Base-by-base conservation (phyloP, 1,140 invertebrate genomes). In the Philotrypesis tridentata region DNA sequence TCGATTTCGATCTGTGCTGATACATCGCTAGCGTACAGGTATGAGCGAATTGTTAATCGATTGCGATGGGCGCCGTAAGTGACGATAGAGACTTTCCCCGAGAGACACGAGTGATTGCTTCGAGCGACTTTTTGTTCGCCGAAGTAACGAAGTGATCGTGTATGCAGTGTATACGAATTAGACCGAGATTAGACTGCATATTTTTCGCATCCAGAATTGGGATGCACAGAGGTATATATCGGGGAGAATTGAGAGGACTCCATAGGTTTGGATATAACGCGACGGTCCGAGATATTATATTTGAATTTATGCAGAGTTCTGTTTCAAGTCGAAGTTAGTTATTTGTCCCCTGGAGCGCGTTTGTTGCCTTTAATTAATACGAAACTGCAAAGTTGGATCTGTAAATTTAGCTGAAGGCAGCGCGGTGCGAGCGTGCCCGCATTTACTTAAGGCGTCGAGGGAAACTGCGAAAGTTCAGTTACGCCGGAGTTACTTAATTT, bases 371-470 rank as follows among this genome's bases (percentile, higher is more conserved):
- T 77, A 82, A 82, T 82, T 76, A 82, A 77, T 82, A 76, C 43
- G 40, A 71, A 71, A 63, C 74, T 67, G 12, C 8, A 63, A 82
- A 77, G 80, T 82, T 82, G 29, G 60, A 76, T 82, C 73, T 77
- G 74, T 77, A 82, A 82, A 82, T 82, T 82, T 70, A 23, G 80
- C 77, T 77, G 61, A 82, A 76, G 61, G 68, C 33, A 48, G 67
- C 48, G 40, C 5, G 12, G 40, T 14, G 40, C 40, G n/a, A n/a
- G 3, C 48, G 61, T 23, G 68, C 80, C 27, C 65, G 73, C 80
- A 82, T 77, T 82, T 82, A 71, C 73, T 77, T 71, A 82, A 77
- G 80, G 40, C 23, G 21, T 17, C 37, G 48, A 17, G 61, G 61
- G 73, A 71, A 74, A 82, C 80, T 82, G 29, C 31, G 43, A n/a